Evolutionary conservation across 2,888 invertebrate species (phyloP).

Genomic region (Muschampia plurimacula): DNA sequence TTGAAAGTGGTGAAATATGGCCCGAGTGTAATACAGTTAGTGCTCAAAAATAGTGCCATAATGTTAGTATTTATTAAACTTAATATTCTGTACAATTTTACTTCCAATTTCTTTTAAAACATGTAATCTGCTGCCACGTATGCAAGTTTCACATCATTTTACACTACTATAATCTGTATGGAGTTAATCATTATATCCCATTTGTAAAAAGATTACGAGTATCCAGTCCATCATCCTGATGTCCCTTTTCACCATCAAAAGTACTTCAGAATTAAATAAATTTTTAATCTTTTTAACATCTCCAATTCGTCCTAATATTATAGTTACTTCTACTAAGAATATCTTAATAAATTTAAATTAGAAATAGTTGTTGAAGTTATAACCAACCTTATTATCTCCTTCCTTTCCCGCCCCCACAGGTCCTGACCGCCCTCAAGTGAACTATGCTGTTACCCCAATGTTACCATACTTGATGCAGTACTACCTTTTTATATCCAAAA

Average conservation of each 20-base stretch:
- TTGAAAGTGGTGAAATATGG: too few species aligned
- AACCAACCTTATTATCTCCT: background rate
- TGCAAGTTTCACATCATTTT: conserved; percentile 1
- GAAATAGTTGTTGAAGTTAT: background rate
- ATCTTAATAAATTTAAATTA: background rate
- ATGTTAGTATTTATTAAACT: background rate
- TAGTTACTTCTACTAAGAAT: too few species aligned
- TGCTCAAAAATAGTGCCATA: conserved; percentile 10
- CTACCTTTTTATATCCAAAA: conserved; percentile 20
- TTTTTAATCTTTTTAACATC: too few species aligned
- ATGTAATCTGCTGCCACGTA: background rate
- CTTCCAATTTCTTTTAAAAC: background rate
- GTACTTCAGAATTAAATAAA: too few species aligned
- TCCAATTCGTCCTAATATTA: too few species aligned
- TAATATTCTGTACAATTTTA: background rate
- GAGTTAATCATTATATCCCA: conserved; percentile 3
- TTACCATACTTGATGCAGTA: conserved; percentile 15
- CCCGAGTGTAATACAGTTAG: background rate
- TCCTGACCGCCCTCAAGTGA: conserved; percentile 46
- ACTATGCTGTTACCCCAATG: conserved; percentile 1
- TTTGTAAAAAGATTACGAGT: background rate
- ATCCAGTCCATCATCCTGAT: background rate
- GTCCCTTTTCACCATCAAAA: background rate
- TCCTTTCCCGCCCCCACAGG: conserved; percentile 48
- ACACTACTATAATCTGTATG: background rate